Evolutionary conservation across 2,113 vertebrate species (phyloP).

Genomic region (Corynorhinus townsendii): DNA sequence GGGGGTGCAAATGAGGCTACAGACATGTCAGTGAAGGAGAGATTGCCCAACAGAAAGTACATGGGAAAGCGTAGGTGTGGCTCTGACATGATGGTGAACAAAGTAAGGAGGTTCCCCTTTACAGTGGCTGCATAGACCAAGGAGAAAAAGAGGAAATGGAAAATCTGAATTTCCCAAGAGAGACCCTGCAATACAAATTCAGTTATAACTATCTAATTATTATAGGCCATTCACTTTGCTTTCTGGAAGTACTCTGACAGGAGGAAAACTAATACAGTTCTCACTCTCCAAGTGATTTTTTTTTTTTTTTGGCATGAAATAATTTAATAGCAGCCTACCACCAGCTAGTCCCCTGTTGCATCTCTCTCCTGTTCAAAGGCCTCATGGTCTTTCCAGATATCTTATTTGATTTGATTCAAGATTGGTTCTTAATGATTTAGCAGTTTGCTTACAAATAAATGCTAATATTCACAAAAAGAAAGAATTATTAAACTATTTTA

Average conservation of each 20-base stretch:
- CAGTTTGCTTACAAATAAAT: background rate
- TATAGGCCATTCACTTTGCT: conserved; percentile 17
- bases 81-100: conserved; percentile 14
- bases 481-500: background rate
- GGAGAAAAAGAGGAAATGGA: conserved; percentile 37
- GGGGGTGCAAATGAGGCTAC: conserved; percentile 45
- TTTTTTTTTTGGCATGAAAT: background rate
- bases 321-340: no score
- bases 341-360: background rate
- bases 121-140: background rate
- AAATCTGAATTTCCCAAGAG: background rate
- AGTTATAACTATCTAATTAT: background rate
- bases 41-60: conserved; percentile 46
- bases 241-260: background rate
- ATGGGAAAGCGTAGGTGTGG: background rate
- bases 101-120: conserved; percentile 23
- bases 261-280: background rate
- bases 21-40: conserved; percentile 54
- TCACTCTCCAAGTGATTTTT: background rate
- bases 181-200: conserved; percentile 47
- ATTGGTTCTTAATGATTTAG: background rate
- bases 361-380: background rate
- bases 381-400: background rate
- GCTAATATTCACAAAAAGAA: background rate
- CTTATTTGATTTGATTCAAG: background rate